Evolutionary conservation across 2,113 vertebrate genomes (phyloP).

Genomic region (Lasiurus cinereus): DNA sequence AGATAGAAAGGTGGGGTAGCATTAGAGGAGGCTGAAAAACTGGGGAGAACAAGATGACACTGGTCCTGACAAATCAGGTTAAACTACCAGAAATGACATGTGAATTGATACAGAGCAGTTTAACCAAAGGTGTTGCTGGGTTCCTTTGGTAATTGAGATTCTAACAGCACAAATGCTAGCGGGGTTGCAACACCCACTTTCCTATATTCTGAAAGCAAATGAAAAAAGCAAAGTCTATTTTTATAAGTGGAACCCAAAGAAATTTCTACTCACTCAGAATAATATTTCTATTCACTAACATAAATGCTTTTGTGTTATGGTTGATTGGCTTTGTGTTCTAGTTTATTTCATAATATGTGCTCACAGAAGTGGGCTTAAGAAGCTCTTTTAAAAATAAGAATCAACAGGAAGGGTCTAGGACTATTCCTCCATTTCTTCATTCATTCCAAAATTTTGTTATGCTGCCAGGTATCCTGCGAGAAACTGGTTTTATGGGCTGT

Average conservation of each 20-base stretch:
- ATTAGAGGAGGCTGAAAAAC: background rate
- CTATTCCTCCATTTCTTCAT: background rate
- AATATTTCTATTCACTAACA: slow-evolving; percentile 30
- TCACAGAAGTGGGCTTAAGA: background rate
- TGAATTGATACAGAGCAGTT: slow-evolving; percentile 38
- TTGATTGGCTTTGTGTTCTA: slow-evolving; percentile 1
- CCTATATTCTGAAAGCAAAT: background rate
- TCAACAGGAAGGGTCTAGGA: background rate
- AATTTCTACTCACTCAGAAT: background rate
- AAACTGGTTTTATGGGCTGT: background rate
- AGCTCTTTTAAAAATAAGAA: slow-evolving; percentile 25
- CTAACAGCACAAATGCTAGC: slow-evolving; percentile 36
- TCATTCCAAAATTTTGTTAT: slow-evolving; percentile 32
- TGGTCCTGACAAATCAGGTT: background rate
- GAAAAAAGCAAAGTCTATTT: slow-evolving; percentile 24
- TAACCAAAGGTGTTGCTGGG: background rate
- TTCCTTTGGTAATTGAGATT: slow-evolving; percentile 49
- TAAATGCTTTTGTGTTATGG: background rate
- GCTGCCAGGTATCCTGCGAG: background rate
- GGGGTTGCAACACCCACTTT: background rate
- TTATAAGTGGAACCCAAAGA: background rate
- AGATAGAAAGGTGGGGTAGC: background rate
- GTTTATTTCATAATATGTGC: slow-evolving; percentile 18
- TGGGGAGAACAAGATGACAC: background rate
- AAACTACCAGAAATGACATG: slow-evolving; percentile 57